Base-by-base conservation (phyloP, 92 coral and sea anemone species). In the Anthopleura xanthogrammica region DNA sequence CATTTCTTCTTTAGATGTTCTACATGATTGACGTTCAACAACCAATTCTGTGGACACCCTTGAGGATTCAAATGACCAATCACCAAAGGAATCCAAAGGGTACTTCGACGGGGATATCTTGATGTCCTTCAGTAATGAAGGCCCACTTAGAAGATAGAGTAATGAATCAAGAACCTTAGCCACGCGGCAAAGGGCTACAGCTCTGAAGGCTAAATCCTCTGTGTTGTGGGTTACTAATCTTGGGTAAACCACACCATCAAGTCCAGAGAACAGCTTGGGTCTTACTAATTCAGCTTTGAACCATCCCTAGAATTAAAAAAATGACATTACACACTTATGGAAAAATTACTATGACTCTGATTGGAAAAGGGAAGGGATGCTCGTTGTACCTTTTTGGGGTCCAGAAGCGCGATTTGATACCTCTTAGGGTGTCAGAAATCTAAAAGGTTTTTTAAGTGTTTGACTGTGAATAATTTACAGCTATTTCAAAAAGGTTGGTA, bases 141-240 rank as follows among this genome's bases (percentile, higher is more conserved):
- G 92, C 17, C 98, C 98, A 79, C 90, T 89, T 20, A 94, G 87
- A 4, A 94, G 95, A 46, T 87, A 88, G 41, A 97, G 87, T 36
- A 88, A 90, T 3, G 95, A 90, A 87, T 97, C 98, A 65, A 97
- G 93, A 65, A 97, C 70, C 77, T 91, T 91, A 23, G 94, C 98
- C 72, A 97, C 87, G 39, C 99, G 94, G 77, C 98, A 90, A 56
- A 97, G 90, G 23, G 90, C 93, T 41, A 91, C 83, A 20, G 96
- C 88, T 39, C 99, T 86, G 90, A 84, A 97, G 29, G 99, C 91
- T 60, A 97, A 85, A 74, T 82, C 83, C 58, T 94, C 97, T 22
- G 96, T 77, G 11, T 93, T 70, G 72, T 87, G 90, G 23, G 92
- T 76, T n/a, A 90, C 87, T 12, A 97, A 87, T 41, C 89, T 85